Base-by-base conservation (phyloP, 2,113 vertebrate species). In the Dendrocopos noguchii region DNA sequence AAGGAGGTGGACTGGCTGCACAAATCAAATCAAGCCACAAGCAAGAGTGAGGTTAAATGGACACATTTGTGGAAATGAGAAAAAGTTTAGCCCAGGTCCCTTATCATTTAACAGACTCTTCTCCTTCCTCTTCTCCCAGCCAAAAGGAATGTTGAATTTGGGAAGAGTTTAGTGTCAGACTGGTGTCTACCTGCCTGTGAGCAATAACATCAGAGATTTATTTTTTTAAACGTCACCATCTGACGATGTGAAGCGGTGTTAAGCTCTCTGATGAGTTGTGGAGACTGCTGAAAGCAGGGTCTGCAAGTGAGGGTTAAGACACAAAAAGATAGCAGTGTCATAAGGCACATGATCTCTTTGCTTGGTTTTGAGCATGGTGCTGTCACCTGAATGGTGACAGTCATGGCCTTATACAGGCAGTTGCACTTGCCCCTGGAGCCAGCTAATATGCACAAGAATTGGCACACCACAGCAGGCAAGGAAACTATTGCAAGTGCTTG, bases 361-460 rank as follows among this genome's bases (percentile, higher is more conserved):
- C 19, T 73, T 6, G 12, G 19, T 82, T 56, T 16, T 50, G 60
- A 70, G 31, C 22, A 27, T 0, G 1, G 15, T n/a, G 16, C 52
- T 29, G 6, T 65, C 70, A 57, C n/a, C 25, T 84, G 25, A 52
- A 46, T 22, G 2, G 47, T 53, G 91, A 15, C 36, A 52, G 29
- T 52, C 33, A 10, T 36, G 16, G 14, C 68, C 29, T 66, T 20
- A 10, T 21, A 7, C 0, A 0, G 44, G 36, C 75, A 61, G 9
- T 19, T n/a, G 16, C 34, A 65, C 8, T 12, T 53, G 25, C 18
- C 57, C 19, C 50, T 65, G 70, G 16, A 57, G 53, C 31, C 18
- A 17, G 42, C 1, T 0, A 60, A n/a, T 20, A 4, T 1, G 27
- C 86, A 44, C 36, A 81, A 56, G 24, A 19, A 9, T 52, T 84